Evolutionary conservation across 2,797 vertebrate species (phyloP), one percentile per base, ranked within the genome.

Genomic region (Falco rusticolus): DNA sequence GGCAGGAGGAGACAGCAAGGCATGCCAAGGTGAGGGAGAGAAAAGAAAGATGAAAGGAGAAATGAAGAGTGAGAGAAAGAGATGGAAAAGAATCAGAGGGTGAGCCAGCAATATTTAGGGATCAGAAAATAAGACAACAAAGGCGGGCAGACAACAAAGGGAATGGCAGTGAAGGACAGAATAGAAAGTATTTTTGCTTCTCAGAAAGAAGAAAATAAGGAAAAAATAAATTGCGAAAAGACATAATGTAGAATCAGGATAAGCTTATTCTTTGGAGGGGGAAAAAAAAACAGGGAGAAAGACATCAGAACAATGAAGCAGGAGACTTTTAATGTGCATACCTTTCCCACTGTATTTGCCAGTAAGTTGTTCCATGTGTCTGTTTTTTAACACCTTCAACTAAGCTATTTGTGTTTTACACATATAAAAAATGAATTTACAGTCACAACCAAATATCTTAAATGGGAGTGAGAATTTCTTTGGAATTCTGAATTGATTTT

Each of bases 51-150:
- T 1, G 2, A 86, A 93, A 82, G 63, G 29, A 91, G 24, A 95
- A 92, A 87, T 53, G n/a, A 88, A 91, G 33, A 84, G 59, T 31
- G 76, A 81, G 26, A 79, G 19, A 88, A 86, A 90, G 79, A 85
- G 10, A 26, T 31, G 19, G 48, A 60, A 90, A 86, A 81, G 13
- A 78, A 94, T 43, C 64, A 78, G 47, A 85, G 6, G 48, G 24
- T 1, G 0, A 68, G 22, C 8, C 76, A 78, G 24, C 12, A 84
- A 66, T 56, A 84, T 70, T 89, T 84, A 61, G 78, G 13, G 19
- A 77, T 68, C 74, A 80, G 50, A 33, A 89, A 92, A 83, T 57
- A 84, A 79, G 22, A 41, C 37, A 82, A 79, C 39, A 92, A 66
- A 89, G 56, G 74, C 16, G 14, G 48, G 18, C 16, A 89, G 39